Base-by-base conservation (phyloP, 2,888 invertebrate species). In the Pristionchus arcanus region DNA sequence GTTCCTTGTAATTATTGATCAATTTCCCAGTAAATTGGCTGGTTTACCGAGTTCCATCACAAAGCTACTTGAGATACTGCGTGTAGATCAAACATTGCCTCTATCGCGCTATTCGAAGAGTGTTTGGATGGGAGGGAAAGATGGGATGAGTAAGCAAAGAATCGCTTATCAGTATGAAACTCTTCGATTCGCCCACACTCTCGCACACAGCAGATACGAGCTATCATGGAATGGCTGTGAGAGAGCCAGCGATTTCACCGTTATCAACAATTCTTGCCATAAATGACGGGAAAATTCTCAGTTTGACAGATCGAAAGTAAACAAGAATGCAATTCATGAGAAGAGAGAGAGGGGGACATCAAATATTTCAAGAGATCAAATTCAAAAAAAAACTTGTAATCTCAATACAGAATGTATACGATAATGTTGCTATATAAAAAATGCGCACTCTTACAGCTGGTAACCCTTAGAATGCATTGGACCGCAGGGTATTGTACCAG, bases 51-150 rank as follows among this genome's bases (percentile, higher is more conserved):
- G 25, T 68, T 34, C 68, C 21, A 77, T 77, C 74, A 77, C 37
- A 77, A 77, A 37, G 11, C 53, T 81, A 49, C 81, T 81, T 53
- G 81, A 81, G 81, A 49, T 49, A n/a, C 81, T 34, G 49, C 81
- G 81, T 81, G 81, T 81, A 81, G 53, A 81, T 81, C 81, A 81
- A 81, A 81, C 81, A 81, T 49, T 81, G 21, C 31, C 25, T 37
- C n/a, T 83, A 25, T 85, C 81, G 21, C 59, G 31, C 84, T 34
- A 55, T 59, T 85, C 83, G 83, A 53, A 42, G 83, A 83, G 55
- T 34, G 81, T 81, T 74, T 81, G 83, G 83, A 83, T 11, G 31
- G 21, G 42, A 34, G 31, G 83, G 55, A 31, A 49, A 34, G 21
- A 83, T 13, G 49, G 42, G 59, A 37, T 85, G 84, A 85, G 59